phyloP scores from a whole-genome alignment of 2,113 vertebrate genomes.

The Rattus norvegicus region DNA sequence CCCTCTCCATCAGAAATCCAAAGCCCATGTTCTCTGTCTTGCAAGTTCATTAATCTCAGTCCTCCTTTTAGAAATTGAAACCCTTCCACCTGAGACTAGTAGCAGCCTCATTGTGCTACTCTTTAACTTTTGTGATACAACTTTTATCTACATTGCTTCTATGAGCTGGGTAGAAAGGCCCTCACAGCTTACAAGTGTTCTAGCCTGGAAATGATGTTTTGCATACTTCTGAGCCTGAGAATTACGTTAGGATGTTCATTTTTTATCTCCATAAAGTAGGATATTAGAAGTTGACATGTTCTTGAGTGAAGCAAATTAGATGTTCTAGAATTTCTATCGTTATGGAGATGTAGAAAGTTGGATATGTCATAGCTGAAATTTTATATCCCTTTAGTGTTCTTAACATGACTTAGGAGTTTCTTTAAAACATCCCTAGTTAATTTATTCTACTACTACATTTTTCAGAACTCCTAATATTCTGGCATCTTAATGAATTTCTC shows the following conservation, averaged over 20 bases:
- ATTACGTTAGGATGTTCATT: not conserved
- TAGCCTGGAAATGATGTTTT: not conserved
- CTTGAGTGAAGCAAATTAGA: not conserved
- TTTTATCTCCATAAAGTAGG: no score
- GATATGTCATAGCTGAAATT: not conserved
- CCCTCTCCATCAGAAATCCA: not conserved
- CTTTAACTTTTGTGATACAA: not conserved
- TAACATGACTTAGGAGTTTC: not conserved
- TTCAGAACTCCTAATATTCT: not conserved
- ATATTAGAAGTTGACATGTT: not conserved
- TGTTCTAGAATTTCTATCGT: not conserved
- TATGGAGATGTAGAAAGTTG: not conserved
- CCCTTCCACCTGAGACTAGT: not conserved
- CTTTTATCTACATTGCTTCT: not conserved
- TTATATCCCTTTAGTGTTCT: not conserved
- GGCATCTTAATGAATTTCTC: not conserved
- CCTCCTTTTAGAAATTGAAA: not conserved
- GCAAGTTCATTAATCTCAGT: not conserved
- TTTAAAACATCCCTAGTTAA: not conserved
- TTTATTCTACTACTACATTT: not conserved
- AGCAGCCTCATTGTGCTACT: not conserved
- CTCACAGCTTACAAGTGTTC: rapidly evolving
- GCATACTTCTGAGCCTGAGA: not conserved
- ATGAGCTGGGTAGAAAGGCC: not conserved
- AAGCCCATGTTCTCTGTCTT: not conserved